Evolutionary conservation across 2,888 invertebrate genomes (phyloP).

Genomic region (Drosophila histrio): DNA sequence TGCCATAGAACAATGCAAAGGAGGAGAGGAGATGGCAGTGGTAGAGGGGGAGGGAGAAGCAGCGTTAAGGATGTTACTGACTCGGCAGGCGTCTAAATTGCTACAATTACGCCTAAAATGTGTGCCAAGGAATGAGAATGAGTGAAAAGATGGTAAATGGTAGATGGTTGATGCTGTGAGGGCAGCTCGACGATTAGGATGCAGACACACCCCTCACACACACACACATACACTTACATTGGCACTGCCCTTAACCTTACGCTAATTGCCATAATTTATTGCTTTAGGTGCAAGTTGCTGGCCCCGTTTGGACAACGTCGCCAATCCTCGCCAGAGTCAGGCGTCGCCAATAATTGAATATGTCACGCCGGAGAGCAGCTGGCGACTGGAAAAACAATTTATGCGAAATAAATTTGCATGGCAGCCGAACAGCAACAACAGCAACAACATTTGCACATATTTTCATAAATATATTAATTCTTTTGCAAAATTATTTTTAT

Average conservation of each 20-base stretch:
- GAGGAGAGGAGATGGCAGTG: background rate
- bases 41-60: conserved; percentile 5
- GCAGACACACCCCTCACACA: conserved; percentile 22
- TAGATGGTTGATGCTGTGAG: background rate
- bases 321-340: conserved; percentile 26
- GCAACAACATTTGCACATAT: conserved; percentile 9
- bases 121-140: conserved; percentile 57
- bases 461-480: conserved; percentile 18
- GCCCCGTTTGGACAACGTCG: conserved; percentile 13
- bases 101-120: conserved; percentile 79
- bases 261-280: conserved; percentile 77
- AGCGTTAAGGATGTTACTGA: conserved; percentile 47
- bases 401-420: conserved; percentile 61
- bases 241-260: conserved; percentile 49
- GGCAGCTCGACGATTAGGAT: conserved; percentile 18
- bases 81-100: conserved; percentile 71
- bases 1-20: conserved; percentile 23
- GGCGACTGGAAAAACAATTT: conserved; percentile 37
- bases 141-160: conserved; percentile 1
- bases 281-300: conserved; percentile 61
- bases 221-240: background rate
- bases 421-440: conserved; percentile 10
- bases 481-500: conserved; percentile 12
- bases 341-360: conserved; percentile 61
- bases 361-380: conserved; percentile 45